phyloP scores from a whole-genome alignment of 2,113 vertebrate species.

The Hystrix cristata region DNA sequence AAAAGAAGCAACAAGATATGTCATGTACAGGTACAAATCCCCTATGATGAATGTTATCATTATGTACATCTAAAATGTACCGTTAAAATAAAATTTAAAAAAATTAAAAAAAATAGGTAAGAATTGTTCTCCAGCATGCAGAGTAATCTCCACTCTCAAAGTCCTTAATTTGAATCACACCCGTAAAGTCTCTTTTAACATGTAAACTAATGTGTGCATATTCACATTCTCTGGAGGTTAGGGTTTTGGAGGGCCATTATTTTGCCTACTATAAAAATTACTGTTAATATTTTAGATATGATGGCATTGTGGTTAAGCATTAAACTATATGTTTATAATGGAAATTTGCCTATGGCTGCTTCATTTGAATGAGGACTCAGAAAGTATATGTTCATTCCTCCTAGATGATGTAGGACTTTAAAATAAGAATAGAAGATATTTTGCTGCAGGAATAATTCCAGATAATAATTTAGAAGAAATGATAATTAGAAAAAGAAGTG shows the following conservation, averaged over 20 bases:
- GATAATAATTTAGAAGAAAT: neutral
- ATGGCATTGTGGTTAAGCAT: neutral
- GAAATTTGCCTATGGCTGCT: neutral
- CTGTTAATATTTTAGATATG: neutral
- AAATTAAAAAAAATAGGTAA: neutral
- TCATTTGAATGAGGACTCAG: neutral
- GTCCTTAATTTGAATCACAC: neutral
- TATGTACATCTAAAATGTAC: no score
- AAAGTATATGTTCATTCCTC: neutral
- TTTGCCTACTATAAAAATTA: neutral
- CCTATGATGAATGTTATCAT: no score
- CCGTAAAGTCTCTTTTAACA: neutral
- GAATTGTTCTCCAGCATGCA: neutral
- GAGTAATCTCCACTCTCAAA: neutral
- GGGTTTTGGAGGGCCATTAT: neutral
- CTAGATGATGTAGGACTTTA: conserved; percentile 38
- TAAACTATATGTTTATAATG: neutral
- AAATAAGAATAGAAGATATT: neutral
- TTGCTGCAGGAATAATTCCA: conserved; percentile 20
- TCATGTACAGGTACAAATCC: no score
- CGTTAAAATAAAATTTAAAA: no score
- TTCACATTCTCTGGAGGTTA: neutral
- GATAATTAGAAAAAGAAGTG: neutral
- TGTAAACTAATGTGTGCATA: neutral
- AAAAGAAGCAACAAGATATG: no score